Evolutionary conservation across 2,113 vertebrate species (phyloP).

Genomic region (Lycocorax pyrrhopterus): DNA sequence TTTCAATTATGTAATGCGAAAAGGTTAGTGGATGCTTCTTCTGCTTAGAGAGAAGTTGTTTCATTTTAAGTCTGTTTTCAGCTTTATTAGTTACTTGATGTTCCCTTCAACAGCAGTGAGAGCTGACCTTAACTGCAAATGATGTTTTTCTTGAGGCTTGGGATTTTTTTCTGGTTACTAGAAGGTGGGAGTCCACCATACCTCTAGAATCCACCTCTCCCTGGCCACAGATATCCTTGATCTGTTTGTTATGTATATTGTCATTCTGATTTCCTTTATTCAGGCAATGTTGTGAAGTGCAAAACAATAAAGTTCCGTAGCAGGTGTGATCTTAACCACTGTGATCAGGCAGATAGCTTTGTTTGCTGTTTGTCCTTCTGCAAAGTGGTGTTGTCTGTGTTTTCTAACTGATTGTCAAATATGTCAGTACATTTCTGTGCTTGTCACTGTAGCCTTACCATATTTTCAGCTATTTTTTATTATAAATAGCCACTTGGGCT

Average conservation of each 20-base stretch:
- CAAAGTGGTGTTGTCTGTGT: not conserved
- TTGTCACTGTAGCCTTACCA: not conserved
- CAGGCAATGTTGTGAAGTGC: not conserved
- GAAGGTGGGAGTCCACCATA: not conserved
- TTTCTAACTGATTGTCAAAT: not conserved
- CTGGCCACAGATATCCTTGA: not conserved
- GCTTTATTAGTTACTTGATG: not conserved
- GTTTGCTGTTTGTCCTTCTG: not conserved
- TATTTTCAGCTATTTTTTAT: not conserved
- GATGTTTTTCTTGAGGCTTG: not conserved
- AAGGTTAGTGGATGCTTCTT: constrained; percentile 77
- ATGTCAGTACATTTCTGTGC: not conserved
- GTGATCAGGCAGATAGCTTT: not conserved
- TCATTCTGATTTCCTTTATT: not conserved
- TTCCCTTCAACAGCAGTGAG: not conserved
- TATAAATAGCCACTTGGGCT: not conserved
- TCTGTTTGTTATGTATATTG: not conserved
- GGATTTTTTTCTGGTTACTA: not conserved
- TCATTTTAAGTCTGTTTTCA: not conserved
- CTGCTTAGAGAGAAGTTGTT: not conserved
- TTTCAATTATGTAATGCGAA: constrained; percentile 99
- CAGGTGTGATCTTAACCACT: not conserved
- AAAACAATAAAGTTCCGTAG: not conserved
- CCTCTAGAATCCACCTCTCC: not conserved
- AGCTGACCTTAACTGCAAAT: not conserved